Conservation (phyloP, 1,140 invertebrate genomes). For the Helicorthomorpha holstii region DNA sequence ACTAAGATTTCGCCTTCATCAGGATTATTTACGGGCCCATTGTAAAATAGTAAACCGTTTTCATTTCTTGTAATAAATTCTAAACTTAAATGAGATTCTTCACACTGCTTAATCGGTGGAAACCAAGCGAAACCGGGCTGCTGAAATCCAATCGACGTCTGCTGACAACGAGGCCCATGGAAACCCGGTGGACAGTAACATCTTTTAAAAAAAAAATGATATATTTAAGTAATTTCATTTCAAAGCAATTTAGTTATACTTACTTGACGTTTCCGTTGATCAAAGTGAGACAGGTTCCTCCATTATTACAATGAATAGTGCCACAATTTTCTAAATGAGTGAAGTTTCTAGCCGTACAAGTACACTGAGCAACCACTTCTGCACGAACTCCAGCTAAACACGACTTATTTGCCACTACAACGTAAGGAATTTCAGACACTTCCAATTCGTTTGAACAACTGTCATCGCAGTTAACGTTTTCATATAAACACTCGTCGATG, state of each 20-base stretch:
- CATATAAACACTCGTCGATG: constrained; percentile 59
- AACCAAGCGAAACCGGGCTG: constrained; percentile 20
- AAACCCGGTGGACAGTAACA: constrained; percentile 25
- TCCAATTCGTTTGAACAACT: constrained; percentile 54
- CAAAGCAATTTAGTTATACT: constrained; percentile 1
- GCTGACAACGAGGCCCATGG: constrained; percentile 29
- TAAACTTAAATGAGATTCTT: constrained; percentile 23
- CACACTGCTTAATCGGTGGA: constrained; percentile 24
- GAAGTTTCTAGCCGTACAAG: constrained; percentile 18
- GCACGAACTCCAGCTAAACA: constrained; percentile 77
- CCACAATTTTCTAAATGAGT: constrained; percentile 15
- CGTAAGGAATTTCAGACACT: constrained; percentile 47
- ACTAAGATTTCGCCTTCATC: neutral
- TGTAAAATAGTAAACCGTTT: constrained; percentile 27
- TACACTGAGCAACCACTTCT: constrained; percentile 52
- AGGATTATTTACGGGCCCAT: constrained; percentile 21
- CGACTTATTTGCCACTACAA: constrained; percentile 71
- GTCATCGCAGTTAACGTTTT: constrained; percentile 27
- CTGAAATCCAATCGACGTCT: constrained; percentile 23
- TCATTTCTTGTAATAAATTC: constrained; percentile 23
- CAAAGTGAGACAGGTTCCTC: constrained; percentile 22
- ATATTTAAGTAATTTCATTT: neutral
- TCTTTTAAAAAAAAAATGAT: constrained; percentile 12
- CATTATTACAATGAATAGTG: constrained; percentile 26
- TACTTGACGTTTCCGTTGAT: constrained; percentile 6